A percentile compares a stretch with the other conserved stretches of the same genome.
Conservation (phyloP, 2,797 vertebrate genomes). For the Gobio occitaniae region DNA sequence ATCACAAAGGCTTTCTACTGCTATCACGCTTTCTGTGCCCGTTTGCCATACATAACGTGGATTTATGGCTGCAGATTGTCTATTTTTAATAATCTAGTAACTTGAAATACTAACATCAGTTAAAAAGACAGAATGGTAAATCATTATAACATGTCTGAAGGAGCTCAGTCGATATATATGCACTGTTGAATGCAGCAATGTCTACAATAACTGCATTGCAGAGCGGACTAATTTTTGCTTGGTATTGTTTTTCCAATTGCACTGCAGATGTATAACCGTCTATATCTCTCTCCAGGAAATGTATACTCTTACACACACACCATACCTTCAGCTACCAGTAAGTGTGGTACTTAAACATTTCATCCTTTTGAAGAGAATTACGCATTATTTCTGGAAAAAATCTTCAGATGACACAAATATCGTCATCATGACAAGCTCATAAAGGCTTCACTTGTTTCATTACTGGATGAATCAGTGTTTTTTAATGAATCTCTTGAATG, state of each 20-base stretch:
- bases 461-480: too few species aligned
- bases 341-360: background rate
- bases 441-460: too few species aligned
- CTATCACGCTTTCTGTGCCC: background rate
- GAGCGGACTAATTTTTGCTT: background rate
- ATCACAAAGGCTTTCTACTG: slow-evolving; percentile 49
- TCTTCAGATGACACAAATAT: too few species aligned
- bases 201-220: background rate
- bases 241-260: background rate
- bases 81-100: background rate
- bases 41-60: background rate
- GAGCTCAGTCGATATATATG: background rate
- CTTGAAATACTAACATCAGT: background rate
- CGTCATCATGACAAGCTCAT: too few species aligned
- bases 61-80: background rate
- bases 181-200: background rate
- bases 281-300: background rate
- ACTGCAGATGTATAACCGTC: background rate
- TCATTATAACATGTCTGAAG: background rate
- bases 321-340: background rate
- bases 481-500: too few species aligned
- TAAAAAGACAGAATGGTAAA: background rate
- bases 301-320: background rate
- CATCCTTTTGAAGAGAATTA: too few species aligned
- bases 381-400: too few species aligned